Conservation (phyloP, 2,113 vertebrate species). For the Anseranas semipalmata region DNA sequence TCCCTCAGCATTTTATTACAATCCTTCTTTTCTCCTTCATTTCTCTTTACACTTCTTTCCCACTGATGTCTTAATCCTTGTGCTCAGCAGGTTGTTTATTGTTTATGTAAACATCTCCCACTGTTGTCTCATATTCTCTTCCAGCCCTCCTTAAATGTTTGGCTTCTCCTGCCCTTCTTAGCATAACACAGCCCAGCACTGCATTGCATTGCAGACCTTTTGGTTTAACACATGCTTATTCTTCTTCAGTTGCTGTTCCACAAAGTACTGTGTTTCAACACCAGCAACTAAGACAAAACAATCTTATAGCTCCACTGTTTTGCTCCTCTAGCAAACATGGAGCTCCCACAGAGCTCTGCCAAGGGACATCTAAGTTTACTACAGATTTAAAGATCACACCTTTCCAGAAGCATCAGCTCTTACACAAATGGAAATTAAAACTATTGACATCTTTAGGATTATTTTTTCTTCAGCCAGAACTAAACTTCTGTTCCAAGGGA, state of each 20-base stretch:
- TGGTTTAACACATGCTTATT: neutral
- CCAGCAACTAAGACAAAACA: neutral
- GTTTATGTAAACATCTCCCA: neutral
- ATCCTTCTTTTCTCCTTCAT: neutral
- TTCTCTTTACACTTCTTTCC: neutral
- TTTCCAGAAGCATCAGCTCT: neutral
- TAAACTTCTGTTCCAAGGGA: neutral
- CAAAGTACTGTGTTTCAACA: neutral
- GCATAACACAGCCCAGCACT: neutral
- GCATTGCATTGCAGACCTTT: neutral
- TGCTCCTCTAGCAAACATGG: neutral
- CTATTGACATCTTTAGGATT: neutral
- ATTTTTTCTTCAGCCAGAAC: neutral
- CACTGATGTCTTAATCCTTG: conserved; percentile 27
- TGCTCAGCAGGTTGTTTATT: neutral
- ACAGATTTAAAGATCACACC: neutral
- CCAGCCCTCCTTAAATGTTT: neutral
- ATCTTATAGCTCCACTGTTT: neutral
- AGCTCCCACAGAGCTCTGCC: neutral
- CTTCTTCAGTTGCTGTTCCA: neutral
- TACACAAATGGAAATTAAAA: neutral
- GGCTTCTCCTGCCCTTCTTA: neutral
- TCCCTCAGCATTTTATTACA: neutral
- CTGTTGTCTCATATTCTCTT: neutral
- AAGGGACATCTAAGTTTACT: neutral